Conservation (phyloP, 35 echinoderm and acorn worm genomes). For the Stichopus chloronotus region DNA sequence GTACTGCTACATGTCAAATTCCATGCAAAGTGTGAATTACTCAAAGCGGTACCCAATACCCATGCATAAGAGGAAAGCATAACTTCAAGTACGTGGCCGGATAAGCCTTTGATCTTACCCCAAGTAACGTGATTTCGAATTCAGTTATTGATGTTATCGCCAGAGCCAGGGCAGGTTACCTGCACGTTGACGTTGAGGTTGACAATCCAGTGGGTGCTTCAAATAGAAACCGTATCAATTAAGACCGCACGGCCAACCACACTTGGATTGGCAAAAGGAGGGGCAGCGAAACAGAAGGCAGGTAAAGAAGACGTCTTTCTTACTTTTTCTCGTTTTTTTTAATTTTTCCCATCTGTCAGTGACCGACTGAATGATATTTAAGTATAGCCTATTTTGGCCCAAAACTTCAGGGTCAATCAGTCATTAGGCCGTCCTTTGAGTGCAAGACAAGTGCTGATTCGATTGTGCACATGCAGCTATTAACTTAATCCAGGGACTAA, state of each 20-base stretch:
- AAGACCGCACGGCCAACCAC: constrained; percentile 33
- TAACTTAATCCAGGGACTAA: too few relatives aligned
- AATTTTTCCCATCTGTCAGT: neutral
- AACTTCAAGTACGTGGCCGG: neutral
- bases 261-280: neutral
- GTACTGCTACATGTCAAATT: too few relatives aligned
- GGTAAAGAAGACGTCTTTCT: neutral
- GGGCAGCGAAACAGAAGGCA: neutral
- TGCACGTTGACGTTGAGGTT: constrained; percentile 47
- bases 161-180: neutral
- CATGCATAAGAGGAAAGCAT: neutral
- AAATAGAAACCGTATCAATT: constrained; percentile 32
- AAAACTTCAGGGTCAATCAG: neutral
- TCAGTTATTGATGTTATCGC: neutral
- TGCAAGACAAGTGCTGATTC: neutral
- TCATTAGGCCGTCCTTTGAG: neutral
- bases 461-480: too few relatives aligned
- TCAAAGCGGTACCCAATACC: neutral
- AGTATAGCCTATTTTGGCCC: neutral
- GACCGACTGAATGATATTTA: neutral
- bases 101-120: neutral
- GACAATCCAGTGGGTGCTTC: constrained; percentile 27
- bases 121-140: neutral
- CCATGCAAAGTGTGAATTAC: neutral
- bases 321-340: neutral